Evolutionary conservation across 2,797 vertebrate species (phyloP), one percentile per base, ranked within the genome.

Genomic region (Epinephelus malabaricus): DNA sequence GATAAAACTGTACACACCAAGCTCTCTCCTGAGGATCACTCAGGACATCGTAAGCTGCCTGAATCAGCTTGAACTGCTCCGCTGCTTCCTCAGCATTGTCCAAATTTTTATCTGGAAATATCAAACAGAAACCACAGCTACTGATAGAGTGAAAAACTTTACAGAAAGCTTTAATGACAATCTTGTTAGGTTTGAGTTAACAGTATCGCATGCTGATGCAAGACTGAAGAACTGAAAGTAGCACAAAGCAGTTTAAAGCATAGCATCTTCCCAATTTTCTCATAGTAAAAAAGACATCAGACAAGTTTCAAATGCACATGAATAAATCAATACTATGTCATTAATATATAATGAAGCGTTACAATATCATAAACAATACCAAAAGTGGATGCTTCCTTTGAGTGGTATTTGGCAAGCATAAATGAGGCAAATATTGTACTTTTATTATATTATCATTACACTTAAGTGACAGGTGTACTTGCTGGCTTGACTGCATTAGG

Each of bases 11-110:
- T n/a, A 86, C 95, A 81, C 81, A 99, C 98, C 98, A 99, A 2
- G 97, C 98, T 93, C 97, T 95, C 74, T 99, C 98, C 91, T 99
- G 98, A 11, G 97, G 97, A 88, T 99, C 98, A 76, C 98, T 97
- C 47, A 99, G 94, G 11, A 99, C 97, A 7, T 99, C 98, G 17
- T 99, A 99, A 0, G 98, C 98, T 2, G 98, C 98, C 88, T 99
- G 98, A 72, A 99, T 98, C 83, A 99, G 86, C 85, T 98, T 99
- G 88, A 99, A 99, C 40, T 98, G 96, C 72, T 99, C 98, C 0
- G 98, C 96, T 0, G 98, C 97, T 49, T 98, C 97, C 46, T 97
- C 97, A 0, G 96, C 92, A 68, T 96, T 98, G 51, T 98, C 98
- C 86, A 98, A 89, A 81, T 99, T 99, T 92, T 99, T 99, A 95